Percentiles rank a stretch among this genome's conserved stretches.
phyloP scores from a whole-genome alignment of 2,888 invertebrate genomes.

The Metopia argyrocephala region DNA sequence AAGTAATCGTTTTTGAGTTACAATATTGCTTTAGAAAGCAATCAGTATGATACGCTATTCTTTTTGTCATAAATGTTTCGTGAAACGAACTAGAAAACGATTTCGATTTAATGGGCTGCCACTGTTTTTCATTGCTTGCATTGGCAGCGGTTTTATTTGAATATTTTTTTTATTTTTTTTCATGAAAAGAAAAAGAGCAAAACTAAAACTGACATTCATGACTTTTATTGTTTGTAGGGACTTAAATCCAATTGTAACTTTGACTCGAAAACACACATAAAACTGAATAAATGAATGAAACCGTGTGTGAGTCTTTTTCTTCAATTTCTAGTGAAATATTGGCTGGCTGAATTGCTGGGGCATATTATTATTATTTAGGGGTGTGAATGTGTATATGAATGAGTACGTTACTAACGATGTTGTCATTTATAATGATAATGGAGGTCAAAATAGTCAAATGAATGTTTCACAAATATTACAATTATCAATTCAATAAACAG shows the following conservation, averaged over 20 bases:
- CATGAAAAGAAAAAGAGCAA: neutral
- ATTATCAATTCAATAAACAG: conserved; percentile 72
- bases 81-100: neutral
- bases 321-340: neutral
- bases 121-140: neutral
- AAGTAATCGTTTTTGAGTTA: too few relatives aligned
- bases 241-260: conserved; percentile 67
- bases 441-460: conserved; percentile 76
- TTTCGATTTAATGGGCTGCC: conserved; percentile 15
- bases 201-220: conserved; percentile 59
- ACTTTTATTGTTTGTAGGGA: conserved; percentile 64
- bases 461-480: conserved; percentile 73
- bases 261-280: conserved; percentile 58
- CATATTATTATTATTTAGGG: neutral
- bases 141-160: neutral
- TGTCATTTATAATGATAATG: conserved; percentile 72
- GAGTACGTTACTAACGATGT: conserved; percentile 58
- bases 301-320: neutral
- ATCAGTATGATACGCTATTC: too few relatives aligned
- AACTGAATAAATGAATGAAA: conserved; percentile 25
- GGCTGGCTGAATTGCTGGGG: neutral
- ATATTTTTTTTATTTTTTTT: neutral
- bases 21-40: too few relatives aligned
- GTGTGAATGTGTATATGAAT: conserved; percentile 12
- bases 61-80: too few relatives aligned